Percentiles rank a stretch among this genome's conserved stretches.
These are phyloP conservation scores for Ascidia mentula DNA, from an alignment of 23 tunicate genomes.

Conservation along the genomic window DNA sequence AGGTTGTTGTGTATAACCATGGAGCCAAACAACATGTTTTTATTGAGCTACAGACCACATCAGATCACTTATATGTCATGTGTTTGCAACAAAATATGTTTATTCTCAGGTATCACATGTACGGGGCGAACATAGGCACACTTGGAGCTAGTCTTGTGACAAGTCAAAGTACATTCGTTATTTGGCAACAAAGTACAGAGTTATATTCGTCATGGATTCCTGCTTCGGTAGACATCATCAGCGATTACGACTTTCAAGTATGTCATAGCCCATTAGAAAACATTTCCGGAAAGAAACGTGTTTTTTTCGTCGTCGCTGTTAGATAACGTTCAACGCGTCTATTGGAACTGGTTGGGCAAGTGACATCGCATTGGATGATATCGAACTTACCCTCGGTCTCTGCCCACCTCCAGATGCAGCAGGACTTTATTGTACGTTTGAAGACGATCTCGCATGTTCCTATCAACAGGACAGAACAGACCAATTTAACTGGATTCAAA, in stretches of 20 bases:
- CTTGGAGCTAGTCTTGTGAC: slow-evolving; percentile 22
- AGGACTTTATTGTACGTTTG: slow-evolving; percentile 69
- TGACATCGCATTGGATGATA: slow-evolving; percentile 87
- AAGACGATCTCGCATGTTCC: slow-evolving; percentile 84
- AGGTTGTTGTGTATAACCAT: too few relatives aligned
- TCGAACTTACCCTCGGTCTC: slow-evolving; percentile 50
- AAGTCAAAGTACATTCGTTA: slow-evolving; percentile 29
- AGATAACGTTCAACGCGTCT: slow-evolving; percentile 70
- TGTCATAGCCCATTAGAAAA: background rate
- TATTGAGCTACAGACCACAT: too few relatives aligned
- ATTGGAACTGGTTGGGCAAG: slow-evolving; percentile 54
- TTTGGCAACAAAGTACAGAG: slow-evolving; percentile 67
- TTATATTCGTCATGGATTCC: slow-evolving; percentile 70
- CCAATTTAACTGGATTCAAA: slow-evolving; percentile 94
- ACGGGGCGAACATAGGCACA: slow-evolving; percentile 51
- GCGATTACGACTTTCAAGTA: slow-evolving; percentile 71
- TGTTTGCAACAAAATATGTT: background rate
- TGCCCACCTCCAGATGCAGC: slow-evolving; percentile 79
- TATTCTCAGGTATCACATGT: slow-evolving; percentile 73
- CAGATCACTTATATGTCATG: too few relatives aligned
- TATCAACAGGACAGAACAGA: slow-evolving; percentile 75
- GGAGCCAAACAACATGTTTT: too few relatives aligned
- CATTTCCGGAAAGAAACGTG: background rate
- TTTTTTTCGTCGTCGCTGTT: background rate
- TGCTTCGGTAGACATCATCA: slow-evolving; percentile 77